Base-by-base conservation (phyloP, 2,888 invertebrate species). In the Ochropacha duplaris region DNA sequence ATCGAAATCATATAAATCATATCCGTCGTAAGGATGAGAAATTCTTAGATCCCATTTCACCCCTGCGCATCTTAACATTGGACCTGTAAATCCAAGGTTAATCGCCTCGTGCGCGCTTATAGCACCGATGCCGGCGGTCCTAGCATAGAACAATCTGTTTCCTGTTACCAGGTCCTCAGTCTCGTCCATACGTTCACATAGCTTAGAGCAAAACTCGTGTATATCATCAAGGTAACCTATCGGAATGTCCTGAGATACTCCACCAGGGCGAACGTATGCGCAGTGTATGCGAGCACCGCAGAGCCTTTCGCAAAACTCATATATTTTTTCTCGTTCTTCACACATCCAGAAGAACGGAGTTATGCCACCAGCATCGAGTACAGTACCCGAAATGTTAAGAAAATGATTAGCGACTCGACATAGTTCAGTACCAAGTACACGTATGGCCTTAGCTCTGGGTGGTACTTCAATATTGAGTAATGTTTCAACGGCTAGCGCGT, bases 281-380 rank as follows among this genome's bases (percentile, higher is more conserved):
- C 96, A 95, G 81, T 98, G 98, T 93, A 98, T 94, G 49, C 98
- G 94, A 54, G 97, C 96, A 0, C 98, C 98, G 50, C 95, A 96
- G 0, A 95, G 95, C 63, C 97, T 93, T 81, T 98, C 98, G 76
- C 95, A 97, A 68, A 97, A 94, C 83, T 98, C 98, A 86, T 96
- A 95, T 62, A 97, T 85, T 87, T 97, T 97, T 86, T 97, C 97
- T 54, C 97, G 93, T 85, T 97, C 98, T 86, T 98, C 97, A 82
- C 97, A 97, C 78, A 97, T 93, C 97, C 98, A 98, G 85, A 98
- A 98, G 76, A 97, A 95, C 0, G 98, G 98, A 0, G 98, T 97
- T 67, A 98, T 95, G 4, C 96, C 97, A 22, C 98, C 98, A 22
- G 96, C 94, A 78, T 98, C 98, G 16, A 98, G 89, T 22, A 96